These are phyloP conservation scores for Lerema accius DNA, from an alignment of 1,140 invertebrate species.

Conservation along the genomic window DNA sequence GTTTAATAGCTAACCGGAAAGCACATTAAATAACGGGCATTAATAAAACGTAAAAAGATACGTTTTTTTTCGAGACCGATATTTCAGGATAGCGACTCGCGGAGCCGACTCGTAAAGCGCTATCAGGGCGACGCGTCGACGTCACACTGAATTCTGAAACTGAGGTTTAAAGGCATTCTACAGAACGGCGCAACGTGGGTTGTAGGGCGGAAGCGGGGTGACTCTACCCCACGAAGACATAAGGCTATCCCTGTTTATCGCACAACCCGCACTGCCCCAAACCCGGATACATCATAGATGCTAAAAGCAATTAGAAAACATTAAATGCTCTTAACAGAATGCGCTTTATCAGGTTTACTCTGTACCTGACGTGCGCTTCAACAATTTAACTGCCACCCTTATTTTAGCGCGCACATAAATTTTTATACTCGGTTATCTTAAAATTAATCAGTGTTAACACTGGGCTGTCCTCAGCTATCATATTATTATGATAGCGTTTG, in stretches of 20 bases:
- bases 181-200: neutral
- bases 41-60: too few species aligned
- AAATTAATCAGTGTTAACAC: too few species aligned
- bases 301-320: too few species aligned
- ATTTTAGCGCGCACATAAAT: too few species aligned
- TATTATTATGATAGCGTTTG: too few species aligned
- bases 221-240: conserved; percentile 1
- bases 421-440: too few species aligned
- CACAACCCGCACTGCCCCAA: neutral
- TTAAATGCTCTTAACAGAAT: too few species aligned
- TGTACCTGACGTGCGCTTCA: too few species aligned
- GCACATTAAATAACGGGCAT: neutral
- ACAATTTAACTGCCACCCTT: too few species aligned
- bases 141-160: conserved; percentile 23
- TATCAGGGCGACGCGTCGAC: conserved; percentile 15
- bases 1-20: neutral
- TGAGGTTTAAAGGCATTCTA: neutral
- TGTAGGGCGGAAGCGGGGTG: conserved; percentile 17
- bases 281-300: too few species aligned
- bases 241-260: conserved; percentile 20
- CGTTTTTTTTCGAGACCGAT: neutral
- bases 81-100: conserved; percentile 5
- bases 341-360: too few species aligned
- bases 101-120: conserved; percentile 1
- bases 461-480: too few species aligned